phyloP scores from a whole-genome alignment of 2,797 vertebrate genomes.

The Hypotaenidia philippensis region DNA sequence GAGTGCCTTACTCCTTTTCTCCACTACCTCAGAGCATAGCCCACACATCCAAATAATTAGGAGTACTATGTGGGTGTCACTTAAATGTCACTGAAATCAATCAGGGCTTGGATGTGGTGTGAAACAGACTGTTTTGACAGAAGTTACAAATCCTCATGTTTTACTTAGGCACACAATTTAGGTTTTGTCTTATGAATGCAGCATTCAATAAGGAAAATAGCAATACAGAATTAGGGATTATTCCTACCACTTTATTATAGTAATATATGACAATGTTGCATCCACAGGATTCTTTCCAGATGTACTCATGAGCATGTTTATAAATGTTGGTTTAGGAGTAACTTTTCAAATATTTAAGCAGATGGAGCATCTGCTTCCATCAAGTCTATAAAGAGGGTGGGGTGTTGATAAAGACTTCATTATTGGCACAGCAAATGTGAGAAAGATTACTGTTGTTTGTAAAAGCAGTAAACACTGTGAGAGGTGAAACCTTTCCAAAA shows the following conservation, averaged over 20 bases:
- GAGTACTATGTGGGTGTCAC: background rate
- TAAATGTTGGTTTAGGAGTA: slow-evolving; percentile 24
- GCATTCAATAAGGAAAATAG: background rate
- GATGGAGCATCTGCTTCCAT: slow-evolving; percentile 37
- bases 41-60: background rate
- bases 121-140: background rate
- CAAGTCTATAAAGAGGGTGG: background rate
- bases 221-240: background rate
- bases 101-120: background rate
- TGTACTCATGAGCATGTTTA: background rate
- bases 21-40: background rate
- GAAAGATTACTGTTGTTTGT: slow-evolving; percentile 20
- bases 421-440: slow-evolving; percentile 33
- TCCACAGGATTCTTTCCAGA: background rate
- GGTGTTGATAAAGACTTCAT: slow-evolving; percentile 46
- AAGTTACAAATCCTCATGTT: background rate
- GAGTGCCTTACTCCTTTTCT: background rate
- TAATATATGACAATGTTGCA: background rate
- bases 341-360: slow-evolving; percentile 54
- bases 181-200: background rate
- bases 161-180: background rate
- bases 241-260: background rate
- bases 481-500: slow-evolving; percentile 21
- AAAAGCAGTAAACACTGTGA: slow-evolving; percentile 31
- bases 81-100: background rate